A percentile compares a stretch with the other conserved stretches of the same genome.
These are phyloP conservation scores for Geophilus truncorum DNA, from an alignment of 2,888 invertebrate species.

Conservation along the genomic window DNA sequence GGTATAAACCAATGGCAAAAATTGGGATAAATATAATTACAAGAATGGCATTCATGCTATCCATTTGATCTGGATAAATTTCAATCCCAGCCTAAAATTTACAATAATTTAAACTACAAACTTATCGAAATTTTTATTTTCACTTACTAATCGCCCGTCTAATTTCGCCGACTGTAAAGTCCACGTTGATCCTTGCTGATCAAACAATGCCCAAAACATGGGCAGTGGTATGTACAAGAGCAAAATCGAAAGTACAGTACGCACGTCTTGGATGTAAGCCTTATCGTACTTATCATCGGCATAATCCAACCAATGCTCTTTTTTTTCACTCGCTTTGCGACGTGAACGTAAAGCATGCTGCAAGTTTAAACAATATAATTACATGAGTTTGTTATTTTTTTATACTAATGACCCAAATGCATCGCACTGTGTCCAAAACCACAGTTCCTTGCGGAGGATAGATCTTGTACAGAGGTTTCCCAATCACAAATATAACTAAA, in stretches of 20 bases:
- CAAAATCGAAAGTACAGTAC: constrained; percentile 46
- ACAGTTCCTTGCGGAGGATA: neutral
- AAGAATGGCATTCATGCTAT: neutral
- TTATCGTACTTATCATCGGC: constrained; percentile 50
- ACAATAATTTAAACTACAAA: neutral
- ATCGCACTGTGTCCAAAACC: neutral
- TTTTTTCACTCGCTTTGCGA: neutral
- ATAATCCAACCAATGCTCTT: constrained; percentile 52
- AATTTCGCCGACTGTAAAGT: constrained; percentile 50
- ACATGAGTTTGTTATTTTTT: neutral
- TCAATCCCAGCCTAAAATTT: neutral
- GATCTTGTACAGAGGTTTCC: neutral
- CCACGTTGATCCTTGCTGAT: constrained; percentile 53
- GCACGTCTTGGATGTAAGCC: constrained; percentile 48
- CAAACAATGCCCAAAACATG: constrained; percentile 55
- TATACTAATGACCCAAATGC: neutral
- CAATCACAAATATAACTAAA: neutral
- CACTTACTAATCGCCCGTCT: constrained; percentile 42
- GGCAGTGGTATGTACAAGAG: constrained; percentile 51
- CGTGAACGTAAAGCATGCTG: neutral
- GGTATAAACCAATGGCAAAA: neutral
- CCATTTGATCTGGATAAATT: neutral
- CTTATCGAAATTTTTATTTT: too few relatives aligned
- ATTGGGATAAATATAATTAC: neutral
- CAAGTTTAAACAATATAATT: neutral